phyloP scores from a whole-genome alignment of 2,797 vertebrate species.

The Florisuga fusca region DNA sequence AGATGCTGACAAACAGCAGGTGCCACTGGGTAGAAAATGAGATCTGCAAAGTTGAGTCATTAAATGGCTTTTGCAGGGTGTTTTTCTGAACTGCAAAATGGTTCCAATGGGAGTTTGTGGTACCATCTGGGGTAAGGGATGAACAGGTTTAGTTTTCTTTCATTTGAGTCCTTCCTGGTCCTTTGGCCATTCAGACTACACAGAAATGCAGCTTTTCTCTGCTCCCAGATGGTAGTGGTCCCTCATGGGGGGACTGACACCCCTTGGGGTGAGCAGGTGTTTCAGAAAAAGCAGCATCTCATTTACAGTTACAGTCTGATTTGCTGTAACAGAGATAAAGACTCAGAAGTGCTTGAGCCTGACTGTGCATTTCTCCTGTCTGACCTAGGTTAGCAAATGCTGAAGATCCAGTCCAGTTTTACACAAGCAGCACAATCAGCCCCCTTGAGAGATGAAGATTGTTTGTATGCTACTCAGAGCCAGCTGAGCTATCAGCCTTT shows the following conservation, averaged over 20 bases:
- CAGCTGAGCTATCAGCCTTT: not conserved
- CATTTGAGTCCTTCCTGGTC: not conserved
- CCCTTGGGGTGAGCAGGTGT: not conserved
- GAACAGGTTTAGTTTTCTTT: not conserved
- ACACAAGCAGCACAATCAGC: not conserved
- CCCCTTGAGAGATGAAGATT: not conserved
- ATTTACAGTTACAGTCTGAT: too few relatives aligned
- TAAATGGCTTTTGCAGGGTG: not conserved
- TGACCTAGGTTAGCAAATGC: not conserved
- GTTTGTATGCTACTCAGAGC: accelerated
- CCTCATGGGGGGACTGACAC: too few relatives aligned
- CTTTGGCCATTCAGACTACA: not conserved
- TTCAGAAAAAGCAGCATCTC: not conserved
- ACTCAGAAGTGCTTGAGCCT: not conserved
- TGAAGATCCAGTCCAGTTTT: not conserved
- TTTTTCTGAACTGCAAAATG: not conserved
- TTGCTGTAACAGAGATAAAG: not conserved
- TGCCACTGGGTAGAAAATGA: not conserved
- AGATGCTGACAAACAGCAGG: not conserved
- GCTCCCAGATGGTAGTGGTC: not conserved
- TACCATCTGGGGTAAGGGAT: not conserved
- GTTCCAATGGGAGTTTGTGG: not conserved
- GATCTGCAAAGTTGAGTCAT: not conserved
- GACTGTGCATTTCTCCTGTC: not conserved
- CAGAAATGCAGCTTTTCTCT: not conserved